These are phyloP conservation scores for Protobothrops mucrosquamatus DNA, from an alignment of 2,113 vertebrate species.

Conservation along the genomic window DNA sequence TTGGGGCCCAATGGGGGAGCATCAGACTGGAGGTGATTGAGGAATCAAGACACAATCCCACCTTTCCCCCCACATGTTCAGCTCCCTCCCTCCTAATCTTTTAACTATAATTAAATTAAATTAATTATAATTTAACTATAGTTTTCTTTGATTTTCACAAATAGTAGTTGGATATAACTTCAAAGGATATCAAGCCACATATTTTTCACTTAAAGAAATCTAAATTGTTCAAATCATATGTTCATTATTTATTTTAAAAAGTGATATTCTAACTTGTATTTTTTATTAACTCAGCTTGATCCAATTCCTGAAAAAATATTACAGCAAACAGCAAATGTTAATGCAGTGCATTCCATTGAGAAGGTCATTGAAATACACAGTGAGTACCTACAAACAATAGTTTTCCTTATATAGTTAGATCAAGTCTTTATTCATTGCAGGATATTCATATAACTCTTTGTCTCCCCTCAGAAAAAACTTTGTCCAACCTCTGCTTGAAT, in stretches of 20 bases:
- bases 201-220: background rate
- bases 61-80: too few relatives aligned
- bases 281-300: constrained; percentile 69
- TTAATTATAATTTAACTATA: too few relatives aligned
- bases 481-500: background rate
- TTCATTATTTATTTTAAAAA: background rate
- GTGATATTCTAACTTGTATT: background rate
- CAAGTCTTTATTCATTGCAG: background rate
- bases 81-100: too few relatives aligned
- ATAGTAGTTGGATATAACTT: background rate
- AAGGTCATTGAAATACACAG: constrained; percentile 91
- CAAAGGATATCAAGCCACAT: background rate
- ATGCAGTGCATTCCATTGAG: constrained; percentile 90
- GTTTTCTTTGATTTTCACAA: background rate
- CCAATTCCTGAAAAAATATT: constrained; percentile 87
- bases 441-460: background rate
- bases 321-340: constrained; percentile 87
- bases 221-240: background rate
- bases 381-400: constrained; percentile 63
- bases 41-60: too few relatives aligned
- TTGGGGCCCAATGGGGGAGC: too few relatives aligned
- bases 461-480: background rate
- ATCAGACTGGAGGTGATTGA: too few relatives aligned
- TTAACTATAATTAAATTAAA: too few relatives aligned
- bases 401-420: background rate